Evolutionary conservation across 2,888 invertebrate genomes (phyloP), one percentile per base, ranked within the genome.

Genomic region (Caenorhabditis zanzibari): DNA sequence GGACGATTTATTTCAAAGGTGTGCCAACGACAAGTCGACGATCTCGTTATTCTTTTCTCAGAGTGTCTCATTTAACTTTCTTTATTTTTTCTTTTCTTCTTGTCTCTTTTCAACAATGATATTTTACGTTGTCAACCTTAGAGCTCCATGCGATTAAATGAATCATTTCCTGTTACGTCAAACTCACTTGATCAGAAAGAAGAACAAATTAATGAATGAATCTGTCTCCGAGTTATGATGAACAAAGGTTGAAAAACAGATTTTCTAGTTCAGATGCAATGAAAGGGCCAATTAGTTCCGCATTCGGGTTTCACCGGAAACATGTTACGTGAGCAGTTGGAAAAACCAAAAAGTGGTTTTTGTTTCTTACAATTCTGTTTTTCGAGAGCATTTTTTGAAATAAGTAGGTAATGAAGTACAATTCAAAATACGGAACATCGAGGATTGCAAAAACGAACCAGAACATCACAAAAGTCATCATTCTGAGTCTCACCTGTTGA

Each of bases 141-240:
- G 79, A 71, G 79, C 79, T 79, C 71, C 79, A 71, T 71, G 64
- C 79, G 79, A 71, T 79, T 79, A 61, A 79, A 79, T 79, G 79
- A 79, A 79, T 79, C 71, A 79, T 71, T 79, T 79, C 69, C 79
- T 79, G 79, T 79, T 79, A 68, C 68, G 68, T 68, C 38, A 72
- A 72, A 49, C 49, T 9, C 59, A 49, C 16, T 72, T 35, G 19
- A 61, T 72, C 44, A 44, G 28, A 47, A 63, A 44, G 7, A 49
- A 59, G 35, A 44, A 61, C 19, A 38, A 10, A 49, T 26, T 26
- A 49, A 64, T 14, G 19, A 10, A 24, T 26, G 22, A 38, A 24
- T 24, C 35, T 58, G 52, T 64, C 28, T 58, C 22, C 1, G 16
- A 24, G 59, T 32, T 44, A 12, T 66, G n/a, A 7, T 14, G 75